Evolutionary conservation across 2,888 invertebrate species (phyloP).

Genomic region (Catocala nupta): DNA sequence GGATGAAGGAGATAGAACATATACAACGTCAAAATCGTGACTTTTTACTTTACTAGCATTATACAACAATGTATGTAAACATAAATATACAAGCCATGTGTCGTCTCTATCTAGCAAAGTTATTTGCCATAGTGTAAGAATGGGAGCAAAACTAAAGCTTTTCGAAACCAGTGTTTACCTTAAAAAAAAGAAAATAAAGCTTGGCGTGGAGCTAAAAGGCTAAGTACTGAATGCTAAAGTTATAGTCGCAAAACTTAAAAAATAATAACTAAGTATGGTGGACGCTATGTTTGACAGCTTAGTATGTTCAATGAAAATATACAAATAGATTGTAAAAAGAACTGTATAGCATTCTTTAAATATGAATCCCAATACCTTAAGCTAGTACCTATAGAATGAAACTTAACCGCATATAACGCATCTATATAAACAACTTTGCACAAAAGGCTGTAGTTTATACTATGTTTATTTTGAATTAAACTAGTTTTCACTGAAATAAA

Average conservation of each 20-base stretch:
- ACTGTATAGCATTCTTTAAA: neutral
- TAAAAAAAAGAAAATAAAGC: constrained; percentile 2
- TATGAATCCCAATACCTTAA: neutral
- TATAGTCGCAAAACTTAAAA: neutral
- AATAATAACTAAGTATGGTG: neutral
- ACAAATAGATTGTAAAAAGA: neutral
- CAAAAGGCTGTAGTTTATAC: neutral
- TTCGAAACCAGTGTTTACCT: neutral
- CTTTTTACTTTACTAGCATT: constrained; percentile 16
- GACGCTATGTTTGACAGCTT: constrained; percentile 8
- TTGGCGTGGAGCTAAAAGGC: neutral
- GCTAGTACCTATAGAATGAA: neutral
- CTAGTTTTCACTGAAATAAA: neutral
- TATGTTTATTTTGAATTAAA: neutral
- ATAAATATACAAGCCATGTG: constrained; percentile 32
- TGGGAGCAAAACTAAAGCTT: neutral
- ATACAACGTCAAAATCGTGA: constrained; percentile 5
- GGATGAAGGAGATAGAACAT: constrained; percentile 6
- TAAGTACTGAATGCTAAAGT: neutral
- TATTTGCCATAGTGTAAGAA: neutral
- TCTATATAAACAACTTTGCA: neutral
- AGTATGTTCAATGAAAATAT: neutral
- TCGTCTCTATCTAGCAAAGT: constrained; percentile 15
- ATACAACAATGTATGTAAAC: constrained; percentile 42
- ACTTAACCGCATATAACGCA: neutral